Conservation (phyloP, 2,888 invertebrate species). For the Agrotis exclamationis region DNA sequence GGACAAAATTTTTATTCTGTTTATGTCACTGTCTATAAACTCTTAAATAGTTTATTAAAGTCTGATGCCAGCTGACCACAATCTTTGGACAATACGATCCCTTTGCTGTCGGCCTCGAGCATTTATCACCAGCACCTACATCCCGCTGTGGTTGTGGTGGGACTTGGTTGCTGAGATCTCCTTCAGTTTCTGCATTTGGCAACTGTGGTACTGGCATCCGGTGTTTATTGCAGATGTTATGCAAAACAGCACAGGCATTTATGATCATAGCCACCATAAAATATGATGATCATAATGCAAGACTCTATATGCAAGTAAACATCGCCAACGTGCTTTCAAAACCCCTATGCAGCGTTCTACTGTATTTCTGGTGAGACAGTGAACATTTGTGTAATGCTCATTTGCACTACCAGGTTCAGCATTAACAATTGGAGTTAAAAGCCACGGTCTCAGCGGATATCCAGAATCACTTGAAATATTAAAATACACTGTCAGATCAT, state of each 20-base stretch:
- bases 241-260: neutral
- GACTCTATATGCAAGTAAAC: neutral
- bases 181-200: neutral
- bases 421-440: neutral
- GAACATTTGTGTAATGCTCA: neutral
- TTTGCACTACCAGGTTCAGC: neutral
- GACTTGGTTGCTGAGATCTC: neutral
- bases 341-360: neutral
- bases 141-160: neutral
- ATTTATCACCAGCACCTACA: neutral
- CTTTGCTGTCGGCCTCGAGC: neutral
- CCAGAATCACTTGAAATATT: conserved; percentile 2
- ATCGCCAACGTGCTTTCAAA: conserved; percentile 2
- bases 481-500: neutral
- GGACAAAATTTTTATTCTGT: too few relatives aligned
- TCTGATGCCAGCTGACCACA: too few relatives aligned
- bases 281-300: neutral
- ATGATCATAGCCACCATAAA: neutral
- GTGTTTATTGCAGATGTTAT: conserved; percentile 2
- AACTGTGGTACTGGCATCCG: conserved; percentile 1
- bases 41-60: too few relatives aligned
- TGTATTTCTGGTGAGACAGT: neutral
- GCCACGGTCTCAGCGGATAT: neutral
- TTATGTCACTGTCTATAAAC: too few relatives aligned
- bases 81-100: neutral